Percentiles rank a stretch among this genome's conserved stretches.
phyloP scores from a whole-genome alignment of 2,113 vertebrate genomes.

The Odontesthes bonariensis region DNA sequence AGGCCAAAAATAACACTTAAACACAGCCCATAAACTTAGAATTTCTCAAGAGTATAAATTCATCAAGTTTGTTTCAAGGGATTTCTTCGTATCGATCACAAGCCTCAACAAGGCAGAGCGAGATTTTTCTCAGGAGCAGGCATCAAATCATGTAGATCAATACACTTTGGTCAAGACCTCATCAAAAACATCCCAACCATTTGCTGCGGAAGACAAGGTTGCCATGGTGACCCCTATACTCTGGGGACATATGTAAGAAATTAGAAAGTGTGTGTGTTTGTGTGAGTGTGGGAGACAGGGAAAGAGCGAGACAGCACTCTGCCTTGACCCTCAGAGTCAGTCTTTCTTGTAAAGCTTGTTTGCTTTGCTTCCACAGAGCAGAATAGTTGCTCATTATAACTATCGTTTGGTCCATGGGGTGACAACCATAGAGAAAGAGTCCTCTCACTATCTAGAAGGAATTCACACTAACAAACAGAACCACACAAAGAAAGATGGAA shows the following conservation, averaged over 20 bases:
- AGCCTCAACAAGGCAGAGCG: slow-evolving; percentile 34
- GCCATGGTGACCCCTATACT: slow-evolving; percentile 67
- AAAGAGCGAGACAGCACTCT: slow-evolving; percentile 34
- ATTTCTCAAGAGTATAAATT: slow-evolving; percentile 54
- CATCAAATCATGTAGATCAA: slow-evolving; percentile 71
- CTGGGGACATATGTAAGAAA: slow-evolving; percentile 49
- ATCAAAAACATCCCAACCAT: slow-evolving; percentile 52
- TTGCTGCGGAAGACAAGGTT: slow-evolving; percentile 59
- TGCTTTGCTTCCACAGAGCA: slow-evolving; percentile 51
- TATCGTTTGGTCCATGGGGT: slow-evolving; percentile 54
- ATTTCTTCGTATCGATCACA: slow-evolving; percentile 53
- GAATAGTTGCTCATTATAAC: slow-evolving; percentile 71
- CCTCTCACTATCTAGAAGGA: slow-evolving; percentile 32
- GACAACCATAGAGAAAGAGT: slow-evolving; percentile 55
- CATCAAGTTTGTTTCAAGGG: slow-evolving; percentile 52
- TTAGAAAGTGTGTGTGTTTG: slow-evolving; percentile 22
- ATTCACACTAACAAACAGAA: slow-evolving; percentile 25
- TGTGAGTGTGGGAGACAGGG: slow-evolving; percentile 12
- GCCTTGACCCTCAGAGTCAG: slow-evolving; percentile 65
- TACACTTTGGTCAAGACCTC: slow-evolving; percentile 62
- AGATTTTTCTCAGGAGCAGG: slow-evolving; percentile 62
- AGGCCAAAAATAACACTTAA: slow-evolving; percentile 49
- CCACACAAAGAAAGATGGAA: slow-evolving; percentile 22
- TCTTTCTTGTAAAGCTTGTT: slow-evolving; percentile 61
- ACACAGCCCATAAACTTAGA: slow-evolving; percentile 45